Evolutionary conservation across 2,113 vertebrate species (phyloP).

Genomic region (Zingel zingel): DNA sequence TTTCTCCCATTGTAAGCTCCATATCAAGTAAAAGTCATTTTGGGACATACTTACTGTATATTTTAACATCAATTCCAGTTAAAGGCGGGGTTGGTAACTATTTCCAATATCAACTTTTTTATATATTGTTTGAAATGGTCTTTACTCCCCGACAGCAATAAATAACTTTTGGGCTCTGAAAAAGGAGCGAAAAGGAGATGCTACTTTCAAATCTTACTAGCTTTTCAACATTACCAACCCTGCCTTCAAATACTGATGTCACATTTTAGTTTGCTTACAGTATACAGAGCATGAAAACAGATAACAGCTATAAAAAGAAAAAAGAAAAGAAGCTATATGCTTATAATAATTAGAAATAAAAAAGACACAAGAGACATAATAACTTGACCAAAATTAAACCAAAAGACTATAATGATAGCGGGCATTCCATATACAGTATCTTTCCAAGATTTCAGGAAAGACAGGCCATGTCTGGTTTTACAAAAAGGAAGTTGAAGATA

Average conservation of each 20-base stretch:
- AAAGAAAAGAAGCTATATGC: neutral
- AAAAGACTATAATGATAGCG: no score
- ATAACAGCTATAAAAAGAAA: neutral
- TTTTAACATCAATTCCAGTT: neutral
- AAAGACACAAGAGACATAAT: neutral
- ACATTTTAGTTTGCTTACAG: neutral
- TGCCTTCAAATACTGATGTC: neutral
- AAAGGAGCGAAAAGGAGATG: no score
- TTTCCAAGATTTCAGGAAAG: neutral
- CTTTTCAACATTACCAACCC: no score
- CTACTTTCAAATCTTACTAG: no score
- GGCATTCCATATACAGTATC: neutral
- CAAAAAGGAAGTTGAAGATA: neutral
- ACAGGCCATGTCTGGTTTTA: no score
- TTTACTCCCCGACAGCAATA: no score
- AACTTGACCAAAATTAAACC: no score
- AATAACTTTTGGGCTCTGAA: no score
- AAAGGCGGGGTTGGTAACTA: no score
- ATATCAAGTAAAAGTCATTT: constrained; percentile 13
- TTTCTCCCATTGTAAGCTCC: constrained; percentile 3
- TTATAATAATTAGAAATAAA: neutral
- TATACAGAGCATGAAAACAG: neutral
- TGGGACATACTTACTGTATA: constrained; percentile 2
- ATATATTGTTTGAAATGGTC: no score
- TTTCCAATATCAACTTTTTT: no score